A percentile compares a stretch with the other conserved stretches of the same genome.
Conservation (phyloP, 2,888 invertebrate genomes). For the Saturnia japonica region DNA sequence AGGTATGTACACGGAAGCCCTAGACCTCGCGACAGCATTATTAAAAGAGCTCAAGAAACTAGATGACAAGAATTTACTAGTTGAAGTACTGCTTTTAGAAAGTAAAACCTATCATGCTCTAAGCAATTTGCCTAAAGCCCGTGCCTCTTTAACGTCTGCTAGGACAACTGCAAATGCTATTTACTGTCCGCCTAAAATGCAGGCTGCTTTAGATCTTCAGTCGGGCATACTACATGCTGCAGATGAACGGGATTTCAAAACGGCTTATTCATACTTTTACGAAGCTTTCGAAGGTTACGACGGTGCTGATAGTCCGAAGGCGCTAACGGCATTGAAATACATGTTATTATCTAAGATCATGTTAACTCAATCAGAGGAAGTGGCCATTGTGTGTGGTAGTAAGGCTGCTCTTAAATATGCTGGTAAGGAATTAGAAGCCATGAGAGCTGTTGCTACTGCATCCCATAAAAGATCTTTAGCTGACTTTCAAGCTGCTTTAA, state of each 20-base stretch:
- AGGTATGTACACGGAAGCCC: constrained; percentile 92
- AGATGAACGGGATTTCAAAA: constrained; percentile 99
- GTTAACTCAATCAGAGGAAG: constrained; percentile 98
- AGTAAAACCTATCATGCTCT: constrained; percentile 99
- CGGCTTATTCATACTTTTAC: constrained; percentile 99
- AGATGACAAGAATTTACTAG: constrained; percentile 99
- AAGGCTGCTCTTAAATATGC: constrained; percentile 98
- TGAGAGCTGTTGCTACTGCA: constrained; percentile 98
- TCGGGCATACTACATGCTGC: constrained; percentile 99
- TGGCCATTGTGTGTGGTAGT: constrained; percentile 96
- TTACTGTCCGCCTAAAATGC: constrained; percentile 99
- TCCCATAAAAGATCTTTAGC: constrained; percentile 98
- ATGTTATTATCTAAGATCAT: constrained; percentile 99
- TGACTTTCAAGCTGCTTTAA: constrained; percentile 95
- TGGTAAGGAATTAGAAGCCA: constrained; percentile 97
- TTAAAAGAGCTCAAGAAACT: constrained; percentile 98
- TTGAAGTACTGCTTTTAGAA: constrained; percentile 98
- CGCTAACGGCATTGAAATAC: constrained; percentile 97
- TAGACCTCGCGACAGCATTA: constrained; percentile 91
- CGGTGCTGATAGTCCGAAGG: constrained; percentile 95
- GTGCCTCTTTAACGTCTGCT: constrained; percentile 98
- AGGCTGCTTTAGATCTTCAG: constrained; percentile 97
- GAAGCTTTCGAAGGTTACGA: constrained; percentile 99
- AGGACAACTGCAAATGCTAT: constrained; percentile 99
- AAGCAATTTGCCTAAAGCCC: constrained; percentile 97